Evolutionary conservation across 2,888 invertebrate genomes (phyloP), one percentile per base, ranked within the genome.

Genomic region (Platycheirus albimanus): DNA sequence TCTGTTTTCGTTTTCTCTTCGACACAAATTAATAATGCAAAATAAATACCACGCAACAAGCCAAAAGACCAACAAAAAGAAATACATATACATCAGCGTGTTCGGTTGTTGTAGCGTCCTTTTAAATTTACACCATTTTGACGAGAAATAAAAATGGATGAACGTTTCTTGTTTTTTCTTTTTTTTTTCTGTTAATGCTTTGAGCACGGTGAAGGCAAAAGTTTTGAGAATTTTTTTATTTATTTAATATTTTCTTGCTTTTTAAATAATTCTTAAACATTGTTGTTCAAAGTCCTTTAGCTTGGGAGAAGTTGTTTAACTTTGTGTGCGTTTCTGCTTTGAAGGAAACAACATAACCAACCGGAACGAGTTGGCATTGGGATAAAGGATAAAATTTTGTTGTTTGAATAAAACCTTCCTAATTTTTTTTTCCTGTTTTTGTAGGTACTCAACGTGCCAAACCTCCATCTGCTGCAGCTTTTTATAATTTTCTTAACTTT

Each of bases 181-280:
- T n/a, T 45, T 33, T 11, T 30, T 7, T 17, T 30, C 1, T 17
- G n/a, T 17, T 52, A 5, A 33, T 33, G 33, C 36, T 54, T 19
- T 36, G 36, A 36, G 54, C 33, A 30, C 11, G 11, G 17, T 52
- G 6, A 7, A n/a, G 19, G 17, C 5, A 3, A 33, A 33, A 52
- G 52, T 52, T 52, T 52, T 2, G 7, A 33, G 33, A 33, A n/a
- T 20, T 54, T 54, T 17, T 6, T 8, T 3, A 36, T 36, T 36
- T 19, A 13, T 54, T 54, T 54, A 54, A 54, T 19, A 33, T 6
- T 19, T 45, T 69, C 41, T 28, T 69, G 13, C 10, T 36, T 61
- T 52, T 76, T 45, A 38, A 69, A 52, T 69, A 51, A 45, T 61
- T 69, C 43, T 52, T 49, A 19, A n/a, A n/a, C 47, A 76, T 76